Base-by-base conservation (phyloP, 2,113 vertebrate species). In the Syngnathus floridae region DNA sequence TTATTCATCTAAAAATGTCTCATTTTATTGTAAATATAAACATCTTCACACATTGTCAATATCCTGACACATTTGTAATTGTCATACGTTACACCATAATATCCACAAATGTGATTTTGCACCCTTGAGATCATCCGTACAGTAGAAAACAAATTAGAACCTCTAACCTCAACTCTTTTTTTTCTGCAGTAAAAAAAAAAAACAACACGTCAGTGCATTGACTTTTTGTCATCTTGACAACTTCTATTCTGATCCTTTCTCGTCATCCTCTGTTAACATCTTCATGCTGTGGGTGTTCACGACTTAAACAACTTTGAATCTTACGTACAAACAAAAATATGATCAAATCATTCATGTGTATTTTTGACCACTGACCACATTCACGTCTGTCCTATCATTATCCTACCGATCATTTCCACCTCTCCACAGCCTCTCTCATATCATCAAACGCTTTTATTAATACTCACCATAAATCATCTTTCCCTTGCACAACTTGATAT, bases 1-100 rank as follows among this genome's bases (percentile, higher is more conserved):
- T 88, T 90, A 87, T 90, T 90, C 19, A 31, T 69, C 74, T 80
- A 79, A 78, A 88, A 82, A 80, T 63, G 46, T 31, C 40, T 65
- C 46, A 48, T 58, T 62, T 79, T 54, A 73, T 63, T 81, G 75
- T 73, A 76, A 81, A 86, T 62, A 54, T 40, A 79, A 73, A 78
- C 70, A 73, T 80, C 63, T 82, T 65, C 69, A 81, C 72, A 72
- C 76, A 38, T 66, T 57, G 26, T 65, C 67, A 70, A 40, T 56
- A 75, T 66, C 64, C 69, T 79, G 45, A 74, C 64, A 73, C 22
- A 76, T 64, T 19, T 36, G 2, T 65, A 71, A 52, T 56, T 70
- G 62, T 76, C 65, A 72, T 76, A 70, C 67, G 76, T 60, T 80
- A 83, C 72, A 80, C 71, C 55, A 70, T 60, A 69, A 66, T 65